Percentiles rank a stretch among this genome's conserved stretches.
Evolutionary conservation across 1,140 invertebrate species (phyloP).

Genomic region (Drosophila eugracilis): DNA sequence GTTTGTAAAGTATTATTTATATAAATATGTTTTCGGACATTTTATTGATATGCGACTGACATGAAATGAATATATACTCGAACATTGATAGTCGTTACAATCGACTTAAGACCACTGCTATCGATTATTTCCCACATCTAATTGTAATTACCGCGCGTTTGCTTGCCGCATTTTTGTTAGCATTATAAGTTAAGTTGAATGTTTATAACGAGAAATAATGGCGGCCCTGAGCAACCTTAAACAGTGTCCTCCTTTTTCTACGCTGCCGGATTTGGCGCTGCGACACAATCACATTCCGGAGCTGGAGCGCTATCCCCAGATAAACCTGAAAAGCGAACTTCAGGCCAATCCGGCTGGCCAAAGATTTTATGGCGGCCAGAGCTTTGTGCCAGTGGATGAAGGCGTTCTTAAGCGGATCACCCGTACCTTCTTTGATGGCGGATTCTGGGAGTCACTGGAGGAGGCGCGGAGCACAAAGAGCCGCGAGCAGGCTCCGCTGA

Average conservation of each 20-base stretch:
- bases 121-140: not conserved
- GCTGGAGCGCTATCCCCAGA: conserved; percentile 45
- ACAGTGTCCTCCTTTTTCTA: conserved; percentile 46
- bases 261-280: conserved; percentile 4
- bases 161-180: conserved; percentile 1
- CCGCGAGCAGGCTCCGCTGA: conserved; percentile 78
- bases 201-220: conserved; percentile 24
- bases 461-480: conserved; percentile 80
- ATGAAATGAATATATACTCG: too few species aligned
- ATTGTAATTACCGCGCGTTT: conserved; percentile 11
- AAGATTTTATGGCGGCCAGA: conserved; percentile 33
- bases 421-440: conserved; percentile 86
- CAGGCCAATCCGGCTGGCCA: conserved; percentile 15
- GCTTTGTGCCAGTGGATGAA: conserved; percentile 84
- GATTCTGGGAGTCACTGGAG: conserved; percentile 86
- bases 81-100: not conserved
- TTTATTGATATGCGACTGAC: too few species aligned
- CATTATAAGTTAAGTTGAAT: conserved; percentile 1
- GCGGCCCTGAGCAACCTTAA: conserved; percentile 59
- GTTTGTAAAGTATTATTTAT: too few species aligned
- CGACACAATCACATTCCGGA: conserved; percentile 24
- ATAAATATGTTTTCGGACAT: too few species aligned
- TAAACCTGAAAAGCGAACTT: conserved; percentile 51
- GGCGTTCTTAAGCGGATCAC: conserved; percentile 85
- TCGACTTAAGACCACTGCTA: not conserved